A percentile compares a stretch with the other conserved stretches of the same genome.
Evolutionary conservation across 2,888 invertebrate genomes (phyloP).

Genomic region (Protonemura montana): DNA sequence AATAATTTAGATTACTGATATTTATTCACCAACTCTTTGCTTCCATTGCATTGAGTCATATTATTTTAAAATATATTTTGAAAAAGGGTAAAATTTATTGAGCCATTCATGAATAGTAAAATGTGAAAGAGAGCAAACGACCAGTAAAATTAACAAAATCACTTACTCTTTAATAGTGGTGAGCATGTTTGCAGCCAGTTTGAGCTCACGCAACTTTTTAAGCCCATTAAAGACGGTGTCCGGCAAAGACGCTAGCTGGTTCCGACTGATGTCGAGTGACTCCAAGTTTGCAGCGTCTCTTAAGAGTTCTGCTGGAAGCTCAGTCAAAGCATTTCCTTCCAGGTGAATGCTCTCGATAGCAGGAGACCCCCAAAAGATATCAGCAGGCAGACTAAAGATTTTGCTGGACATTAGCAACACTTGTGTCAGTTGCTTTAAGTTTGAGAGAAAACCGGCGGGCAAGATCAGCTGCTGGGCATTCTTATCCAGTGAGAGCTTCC

Average conservation of each 20-base stretch:
- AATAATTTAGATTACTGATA: neutral
- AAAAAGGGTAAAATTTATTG: too few species aligned
- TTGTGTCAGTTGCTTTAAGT: conserved; percentile 62
- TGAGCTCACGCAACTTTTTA: conserved; percentile 65
- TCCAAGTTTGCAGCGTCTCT: conserved; percentile 68
- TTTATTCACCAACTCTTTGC: too few species aligned
- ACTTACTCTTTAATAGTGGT: conserved; percentile 67
- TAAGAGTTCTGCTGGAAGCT: conserved; percentile 69
- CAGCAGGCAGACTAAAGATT: conserved; percentile 66
- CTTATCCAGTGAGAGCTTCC: conserved; percentile 51
- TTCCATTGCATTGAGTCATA: too few species aligned
- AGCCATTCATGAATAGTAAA: too few species aligned
- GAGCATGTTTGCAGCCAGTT: conserved; percentile 72
- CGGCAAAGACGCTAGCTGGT: conserved; percentile 67
- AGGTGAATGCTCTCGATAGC: conserved; percentile 69
- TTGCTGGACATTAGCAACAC: conserved; percentile 68
- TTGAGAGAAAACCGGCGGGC: conserved; percentile 68
- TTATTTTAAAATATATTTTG: too few species aligned
- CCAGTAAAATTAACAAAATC: conserved; percentile 34
- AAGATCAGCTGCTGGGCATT: conserved; percentile 63
- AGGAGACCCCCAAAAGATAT: conserved; percentile 69
- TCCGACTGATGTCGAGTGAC: conserved; percentile 71
- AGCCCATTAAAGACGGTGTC: conserved; percentile 67
- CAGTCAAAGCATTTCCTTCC: conserved; percentile 62
- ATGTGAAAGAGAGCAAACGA: too few species aligned